Base-by-base conservation (phyloP, 2,113 vertebrate genomes). In the Collichthys lucidus region DNA sequence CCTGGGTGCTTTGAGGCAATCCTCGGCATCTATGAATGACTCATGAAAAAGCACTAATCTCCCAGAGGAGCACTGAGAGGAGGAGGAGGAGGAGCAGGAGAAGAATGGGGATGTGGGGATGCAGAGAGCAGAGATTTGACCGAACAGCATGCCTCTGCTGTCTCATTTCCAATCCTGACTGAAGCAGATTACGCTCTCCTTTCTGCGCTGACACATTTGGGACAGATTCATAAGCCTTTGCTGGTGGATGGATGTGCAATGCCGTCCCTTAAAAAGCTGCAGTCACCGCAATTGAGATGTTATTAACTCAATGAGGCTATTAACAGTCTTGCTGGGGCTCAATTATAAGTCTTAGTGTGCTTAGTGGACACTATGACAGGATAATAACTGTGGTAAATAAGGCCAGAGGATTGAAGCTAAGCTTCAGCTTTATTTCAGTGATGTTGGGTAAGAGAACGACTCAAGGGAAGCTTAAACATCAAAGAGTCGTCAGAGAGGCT, bases 1-100 rank as follows among this genome's bases (percentile, higher is more conserved):
- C 55, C 68, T 20, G 77, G 46, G 66, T 68, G 82, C 84, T 79
- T 89, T 86, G 52, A 89, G 88, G 87, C 82, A 89, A 85, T 71
- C 67, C 79, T 87, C 62, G 1, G 66, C 77, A 80, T 84, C 80
- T 83, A 78, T 85, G 81, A 90, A 86, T 92, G 89, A 92, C 86
- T 93, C 90, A 90, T 83, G 89, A 84, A 90, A 86, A 92, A 92
- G 71, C 50, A 4, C 56, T 93, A 89, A 92, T 92, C 92, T 86
- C 74, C 50, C 69, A 61, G 78, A 1, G 15, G 71, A 71, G 61
- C 74, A 62, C 57, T 15, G 75, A 66, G 79, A 77, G 52, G 60
- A 81, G 15, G 80, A 53, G 81, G 70, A 53, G 81, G 70, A 68
- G 61, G 79, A 76, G 52, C 56, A 81, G 67, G 46, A 62, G 75